A percentile compares a stretch with the other conserved stretches of the same genome.
phyloP scores from a whole-genome alignment of 1,140 invertebrate species.

The Chrysoperla carnea region DNA sequence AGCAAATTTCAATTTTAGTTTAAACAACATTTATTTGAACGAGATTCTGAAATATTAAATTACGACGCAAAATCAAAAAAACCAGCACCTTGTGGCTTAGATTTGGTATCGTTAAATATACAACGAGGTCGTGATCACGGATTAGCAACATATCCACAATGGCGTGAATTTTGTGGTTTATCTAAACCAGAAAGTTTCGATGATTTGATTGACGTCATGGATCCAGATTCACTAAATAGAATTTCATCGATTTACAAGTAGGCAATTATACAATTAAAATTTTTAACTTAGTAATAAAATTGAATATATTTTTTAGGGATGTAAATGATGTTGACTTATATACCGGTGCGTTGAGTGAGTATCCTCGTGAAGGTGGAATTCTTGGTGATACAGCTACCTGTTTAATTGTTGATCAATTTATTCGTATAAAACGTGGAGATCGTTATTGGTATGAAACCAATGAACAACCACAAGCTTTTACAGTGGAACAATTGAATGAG shows the following conservation, averaged over 20 bases:
- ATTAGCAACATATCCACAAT: conserved; percentile 57
- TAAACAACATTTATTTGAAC: conserved; percentile 58
- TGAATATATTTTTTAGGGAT: conserved; percentile 23
- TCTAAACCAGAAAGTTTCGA: conserved; percentile 46
- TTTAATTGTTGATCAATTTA: conserved; percentile 73
- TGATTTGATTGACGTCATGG: conserved; percentile 47
- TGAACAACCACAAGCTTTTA: conserved; percentile 47
- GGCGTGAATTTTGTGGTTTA: conserved; percentile 57
- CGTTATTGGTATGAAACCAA: conserved; percentile 72
- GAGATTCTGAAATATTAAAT: conserved; percentile 11
- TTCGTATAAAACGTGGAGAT: conserved; percentile 59
- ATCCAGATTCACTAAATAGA: conserved; percentile 35
- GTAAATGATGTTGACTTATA: conserved; percentile 80
- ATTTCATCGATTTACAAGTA: conserved; percentile 48
- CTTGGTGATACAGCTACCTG: conserved; percentile 74
- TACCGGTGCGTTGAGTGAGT: conserved; percentile 65
- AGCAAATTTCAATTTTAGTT: conserved; percentile 28
- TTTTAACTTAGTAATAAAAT: neutral
- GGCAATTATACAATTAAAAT: conserved; percentile 5
- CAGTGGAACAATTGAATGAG: conserved; percentile 62
- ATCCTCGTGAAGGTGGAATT: conserved; percentile 41
- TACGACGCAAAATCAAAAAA: neutral
- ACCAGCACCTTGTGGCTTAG: conserved; percentile 43
- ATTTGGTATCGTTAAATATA: conserved; percentile 73
- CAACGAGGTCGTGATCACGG: conserved; percentile 81